Percentiles rank a stretch among this genome's conserved stretches.
These are phyloP conservation scores for Calidris pugnax DNA, from an alignment of 2,113 vertebrate genomes.

Conservation along the genomic window DNA sequence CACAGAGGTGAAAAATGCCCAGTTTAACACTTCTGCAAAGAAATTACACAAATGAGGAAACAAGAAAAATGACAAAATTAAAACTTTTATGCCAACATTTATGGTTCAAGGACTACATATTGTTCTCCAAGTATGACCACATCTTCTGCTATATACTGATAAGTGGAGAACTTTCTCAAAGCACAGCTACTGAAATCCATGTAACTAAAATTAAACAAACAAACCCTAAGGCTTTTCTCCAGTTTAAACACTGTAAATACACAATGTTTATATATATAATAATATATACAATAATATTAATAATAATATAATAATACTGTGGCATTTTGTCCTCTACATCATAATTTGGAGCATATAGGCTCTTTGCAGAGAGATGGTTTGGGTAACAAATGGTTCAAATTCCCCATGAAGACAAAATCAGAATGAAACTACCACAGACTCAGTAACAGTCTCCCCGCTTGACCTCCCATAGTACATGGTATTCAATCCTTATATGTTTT, in stretches of 20 bases:
- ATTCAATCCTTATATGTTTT: not conserved
- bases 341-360: not conserved
- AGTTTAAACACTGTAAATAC: not conserved
- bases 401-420: not conserved
- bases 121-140: not conserved
- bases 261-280: too few relatives aligned
- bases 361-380: not conserved
- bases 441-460: fast-evolving
- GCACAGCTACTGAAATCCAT: not conserved
- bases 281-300: too few relatives aligned
- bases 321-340: not conserved
- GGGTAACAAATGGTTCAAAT: not conserved
- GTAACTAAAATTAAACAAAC: not conserved
- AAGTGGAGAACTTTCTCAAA: not conserved
- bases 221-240: not conserved
- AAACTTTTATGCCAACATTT: not conserved
- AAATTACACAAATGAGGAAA: not conserved
- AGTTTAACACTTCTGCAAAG: not conserved
- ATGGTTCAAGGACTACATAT: not conserved
- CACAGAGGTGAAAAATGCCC: not conserved
- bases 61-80: not conserved
- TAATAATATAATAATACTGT: too few relatives aligned
- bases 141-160: not conserved
- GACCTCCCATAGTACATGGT: not conserved
- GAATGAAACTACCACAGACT: not conserved